Percentiles rank a stretch among this genome's conserved stretches.
These are phyloP conservation scores for Fratercula arctica DNA, from an alignment of 2,797 vertebrate genomes.

Conservation along the genomic window DNA sequence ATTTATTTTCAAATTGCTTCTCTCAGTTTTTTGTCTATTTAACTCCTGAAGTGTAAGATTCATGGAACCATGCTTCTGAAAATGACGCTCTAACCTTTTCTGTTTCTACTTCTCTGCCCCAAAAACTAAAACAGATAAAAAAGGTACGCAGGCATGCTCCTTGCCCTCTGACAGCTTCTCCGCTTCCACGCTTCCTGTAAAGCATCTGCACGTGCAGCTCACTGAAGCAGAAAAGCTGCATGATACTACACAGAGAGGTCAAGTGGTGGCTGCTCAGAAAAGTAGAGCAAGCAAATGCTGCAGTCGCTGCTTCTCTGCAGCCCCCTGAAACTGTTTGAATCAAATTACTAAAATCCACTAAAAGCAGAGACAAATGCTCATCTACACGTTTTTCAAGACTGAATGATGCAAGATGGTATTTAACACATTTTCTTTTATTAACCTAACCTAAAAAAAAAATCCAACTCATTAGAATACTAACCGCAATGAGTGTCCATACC, in stretches of 20 bases:
- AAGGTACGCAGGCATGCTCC: neutral
- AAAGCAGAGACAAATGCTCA: neutral
- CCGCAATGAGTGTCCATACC: neutral
- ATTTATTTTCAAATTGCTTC: neutral
- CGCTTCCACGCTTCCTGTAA: neutral
- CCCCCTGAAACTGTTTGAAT: neutral
- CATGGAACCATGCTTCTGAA: neutral
- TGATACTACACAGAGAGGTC: neutral
- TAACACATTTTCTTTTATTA: neutral
- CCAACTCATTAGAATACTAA: neutral
- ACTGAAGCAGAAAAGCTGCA: neutral
- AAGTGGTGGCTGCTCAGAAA: neutral
- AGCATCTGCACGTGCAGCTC: neutral
- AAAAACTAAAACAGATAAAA: neutral
- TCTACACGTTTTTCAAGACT: neutral
- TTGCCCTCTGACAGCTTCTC: neutral
- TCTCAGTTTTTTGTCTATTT: neutral
- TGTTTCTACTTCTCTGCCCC: neutral
- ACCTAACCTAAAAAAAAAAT: neutral
- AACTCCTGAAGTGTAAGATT: neutral
- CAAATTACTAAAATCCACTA: neutral
- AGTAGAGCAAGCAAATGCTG: neutral
- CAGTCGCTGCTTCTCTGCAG: neutral
- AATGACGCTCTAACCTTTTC: neutral
- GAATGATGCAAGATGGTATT: neutral